These are phyloP conservation scores for Catalaphyllia jardinei DNA, from an alignment of 64 coral and sea anemone species.

Conservation along the genomic window DNA sequence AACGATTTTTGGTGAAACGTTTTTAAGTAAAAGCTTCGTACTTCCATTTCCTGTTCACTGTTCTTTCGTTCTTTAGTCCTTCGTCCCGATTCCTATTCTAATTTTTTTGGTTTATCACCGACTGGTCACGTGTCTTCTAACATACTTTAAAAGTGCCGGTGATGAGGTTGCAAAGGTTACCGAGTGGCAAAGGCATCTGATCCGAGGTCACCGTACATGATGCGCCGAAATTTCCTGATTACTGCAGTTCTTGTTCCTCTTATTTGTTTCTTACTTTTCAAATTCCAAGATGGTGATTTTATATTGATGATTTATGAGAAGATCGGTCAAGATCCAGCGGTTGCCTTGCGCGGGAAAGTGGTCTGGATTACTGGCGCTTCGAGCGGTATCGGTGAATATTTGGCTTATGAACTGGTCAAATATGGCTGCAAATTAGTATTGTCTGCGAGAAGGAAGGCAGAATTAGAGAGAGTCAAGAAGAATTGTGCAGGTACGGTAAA, in stretches of 20 bases:
- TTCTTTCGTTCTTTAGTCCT: too few species aligned
- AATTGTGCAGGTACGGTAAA: conserved; percentile 61
- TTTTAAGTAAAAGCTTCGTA: too few species aligned
- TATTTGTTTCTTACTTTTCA: conserved; percentile 25
- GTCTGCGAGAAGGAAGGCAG: conserved; percentile 63
- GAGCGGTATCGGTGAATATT: conserved; percentile 37
- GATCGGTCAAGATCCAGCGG: conserved; percentile 38
- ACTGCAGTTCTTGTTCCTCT: conserved; percentile 30
- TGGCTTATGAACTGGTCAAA: conserved; percentile 54
- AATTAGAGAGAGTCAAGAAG: conserved; percentile 50
- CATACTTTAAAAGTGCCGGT: too few species aligned
- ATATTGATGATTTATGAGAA: conserved; percentile 23
- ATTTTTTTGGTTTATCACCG: too few species aligned
- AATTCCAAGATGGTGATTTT: conserved; percentile 61
- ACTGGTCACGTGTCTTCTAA: too few species aligned
- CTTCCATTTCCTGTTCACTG: too few species aligned
- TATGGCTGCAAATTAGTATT: conserved; percentile 53
- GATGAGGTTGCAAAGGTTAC: too few species aligned
- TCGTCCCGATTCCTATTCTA: too few species aligned
- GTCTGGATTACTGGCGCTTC: conserved; percentile 59
- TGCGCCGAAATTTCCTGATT: background rate
- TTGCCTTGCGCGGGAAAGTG: conserved; percentile 49
- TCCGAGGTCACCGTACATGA: too few species aligned
- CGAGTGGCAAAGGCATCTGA: too few species aligned
- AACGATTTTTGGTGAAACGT: too few species aligned